Evolutionary conservation across 1,140 invertebrate species (phyloP), one percentile per base, ranked within the genome.

Genomic region (Centruroides sculpturatus): DNA sequence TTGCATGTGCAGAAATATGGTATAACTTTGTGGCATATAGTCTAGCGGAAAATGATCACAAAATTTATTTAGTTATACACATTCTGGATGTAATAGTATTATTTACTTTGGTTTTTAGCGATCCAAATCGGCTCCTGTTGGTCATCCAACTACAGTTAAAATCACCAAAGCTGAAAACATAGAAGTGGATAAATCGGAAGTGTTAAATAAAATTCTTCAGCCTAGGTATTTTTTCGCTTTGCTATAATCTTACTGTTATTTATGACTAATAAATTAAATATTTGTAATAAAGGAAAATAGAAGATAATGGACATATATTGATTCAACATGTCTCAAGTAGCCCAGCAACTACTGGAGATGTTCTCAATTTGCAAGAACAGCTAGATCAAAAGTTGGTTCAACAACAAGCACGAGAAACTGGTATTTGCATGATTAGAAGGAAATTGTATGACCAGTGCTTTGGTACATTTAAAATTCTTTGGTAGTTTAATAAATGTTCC

Each of bases 391-490:
- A 85, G 66, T 76, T 99, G 23, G 89, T 95, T 70, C 88, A 93
- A 71, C 78, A 86, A 57, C 89, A 93, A 74, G 94, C 95, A 0
- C 80, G 92, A 67, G 92, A 97, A 77, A 96, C 92, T 13, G 95
- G 95, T 35, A 94, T 98, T 68, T 98, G 95, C 77, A 92, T 93
- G 0, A 85, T 97, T 55, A 79, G 95, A 54, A 77, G 93, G 55
- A 87, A 96, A 72, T 81, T 99, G 0, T 98, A 97, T 71, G 89
- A 89, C 3, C 93, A 98, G 74, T 94, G 92, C 73, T 98, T 98
- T 75, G 92, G 92, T 87, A 82, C 58, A 51, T 59, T 23, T 13
- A 35, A 34, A 36, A 35, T 34, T 61, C 56, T 47, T 64, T 12
- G 46, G 36, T 13, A 8, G 41, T 23, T 41, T 41, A 41, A 8